phyloP scores from a whole-genome alignment of 2,888 invertebrate genomes.

The Epirrhoe tristata region DNA sequence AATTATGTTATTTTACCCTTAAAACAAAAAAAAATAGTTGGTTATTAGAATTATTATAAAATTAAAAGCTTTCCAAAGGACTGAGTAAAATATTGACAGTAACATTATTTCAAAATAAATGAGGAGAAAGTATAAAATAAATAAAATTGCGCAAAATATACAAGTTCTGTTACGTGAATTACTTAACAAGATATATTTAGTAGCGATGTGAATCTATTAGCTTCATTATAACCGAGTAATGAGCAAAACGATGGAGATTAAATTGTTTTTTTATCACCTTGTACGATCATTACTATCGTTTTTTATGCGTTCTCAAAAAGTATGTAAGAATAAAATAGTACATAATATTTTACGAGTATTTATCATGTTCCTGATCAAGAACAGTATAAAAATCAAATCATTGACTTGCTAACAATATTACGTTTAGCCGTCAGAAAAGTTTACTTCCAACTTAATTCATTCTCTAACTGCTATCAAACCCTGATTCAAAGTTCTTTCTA shows the following conservation, averaged over 20 bases:
- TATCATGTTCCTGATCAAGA: too few relatives aligned
- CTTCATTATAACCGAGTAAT: background rate
- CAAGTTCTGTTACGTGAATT: conserved; percentile 29
- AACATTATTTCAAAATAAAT: background rate
- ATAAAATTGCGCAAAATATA: conserved; percentile 20
- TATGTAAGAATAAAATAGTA: too few relatives aligned
- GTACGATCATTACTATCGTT: background rate
- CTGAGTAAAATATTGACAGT: background rate
- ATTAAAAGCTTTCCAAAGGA: background rate
- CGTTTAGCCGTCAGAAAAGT: background rate
- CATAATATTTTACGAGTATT: too few relatives aligned
- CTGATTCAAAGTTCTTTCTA: too few relatives aligned
- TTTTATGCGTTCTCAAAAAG: background rate
- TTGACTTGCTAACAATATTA: background rate
- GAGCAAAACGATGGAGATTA: conserved; percentile 4
- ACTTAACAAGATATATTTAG: conserved; percentile 7
- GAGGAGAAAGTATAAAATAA: conserved; percentile 29
- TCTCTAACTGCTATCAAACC: too few relatives aligned
- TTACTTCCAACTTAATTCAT: too few relatives aligned
- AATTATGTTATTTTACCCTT: background rate
- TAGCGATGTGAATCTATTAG: conserved; percentile 19
- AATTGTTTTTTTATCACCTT: conserved; percentile 1
- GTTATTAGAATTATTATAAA: background rate
- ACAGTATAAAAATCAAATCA: too few relatives aligned
- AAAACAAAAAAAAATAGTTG: background rate